phyloP scores from a whole-genome alignment of 2,888 invertebrate genomes.

The Dendrolimus pini region DNA sequence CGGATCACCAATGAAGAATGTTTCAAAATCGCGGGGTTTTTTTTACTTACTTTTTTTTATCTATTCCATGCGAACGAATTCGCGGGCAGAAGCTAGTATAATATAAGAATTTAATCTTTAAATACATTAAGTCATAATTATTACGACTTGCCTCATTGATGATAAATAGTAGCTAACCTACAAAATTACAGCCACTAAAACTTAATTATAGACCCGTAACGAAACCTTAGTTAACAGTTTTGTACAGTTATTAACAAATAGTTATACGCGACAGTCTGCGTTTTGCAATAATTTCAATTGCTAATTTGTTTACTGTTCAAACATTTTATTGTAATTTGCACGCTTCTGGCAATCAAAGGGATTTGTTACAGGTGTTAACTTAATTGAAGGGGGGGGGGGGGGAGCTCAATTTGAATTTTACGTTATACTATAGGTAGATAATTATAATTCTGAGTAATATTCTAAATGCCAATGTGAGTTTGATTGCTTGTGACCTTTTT shows the following conservation, averaged over 20 bases:
- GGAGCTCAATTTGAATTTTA: not conserved
- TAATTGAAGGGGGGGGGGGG: not conserved
- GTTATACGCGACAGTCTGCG: not conserved
- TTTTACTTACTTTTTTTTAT: too few relatives aligned
- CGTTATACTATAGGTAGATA: not conserved
- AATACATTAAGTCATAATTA: too few relatives aligned
- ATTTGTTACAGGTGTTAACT: not conserved
- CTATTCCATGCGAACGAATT: too few relatives aligned
- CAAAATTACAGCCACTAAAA: not conserved
- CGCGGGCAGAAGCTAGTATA: too few relatives aligned
- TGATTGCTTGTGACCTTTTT: too few relatives aligned
- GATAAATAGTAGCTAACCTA: not conserved
- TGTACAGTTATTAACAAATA: not conserved
- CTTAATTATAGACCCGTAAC: not conserved
- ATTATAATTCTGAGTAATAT: too few relatives aligned
- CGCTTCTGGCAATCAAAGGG: not conserved
- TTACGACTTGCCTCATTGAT: too few relatives aligned
- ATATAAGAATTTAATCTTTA: too few relatives aligned
- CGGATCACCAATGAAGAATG: too few relatives aligned
- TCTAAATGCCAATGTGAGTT: too few relatives aligned
- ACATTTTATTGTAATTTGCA: not conserved
- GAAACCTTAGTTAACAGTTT: too few relatives aligned
- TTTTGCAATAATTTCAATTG: not conserved
- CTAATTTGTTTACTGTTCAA: not conserved
- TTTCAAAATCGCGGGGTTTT: too few relatives aligned